Conservation (phyloP, 2,113 vertebrate genomes). For the Ctenodactylus gundi region DNA sequence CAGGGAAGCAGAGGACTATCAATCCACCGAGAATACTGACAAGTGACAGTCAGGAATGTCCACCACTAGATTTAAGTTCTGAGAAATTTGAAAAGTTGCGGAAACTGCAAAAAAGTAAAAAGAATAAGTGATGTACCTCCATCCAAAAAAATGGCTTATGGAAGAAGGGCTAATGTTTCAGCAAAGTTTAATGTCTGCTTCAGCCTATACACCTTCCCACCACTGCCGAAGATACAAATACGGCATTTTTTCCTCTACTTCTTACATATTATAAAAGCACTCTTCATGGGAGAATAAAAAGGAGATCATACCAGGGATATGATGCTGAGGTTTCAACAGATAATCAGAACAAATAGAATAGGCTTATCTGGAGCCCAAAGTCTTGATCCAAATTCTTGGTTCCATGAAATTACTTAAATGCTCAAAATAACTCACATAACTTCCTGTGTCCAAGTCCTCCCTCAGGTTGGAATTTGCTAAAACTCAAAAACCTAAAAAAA, state of each 20-base stretch:
- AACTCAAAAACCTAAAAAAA: not conserved
- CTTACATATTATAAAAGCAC: not conserved
- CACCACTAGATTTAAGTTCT: not conserved
- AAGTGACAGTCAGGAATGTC: not conserved
- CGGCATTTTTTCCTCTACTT: not conserved
- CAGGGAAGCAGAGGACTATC: not conserved
- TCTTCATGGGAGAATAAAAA: not conserved
- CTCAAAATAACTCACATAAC: not conserved
- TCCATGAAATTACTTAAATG: not conserved
- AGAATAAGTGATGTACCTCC: not conserved
- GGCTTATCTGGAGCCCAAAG: not conserved
- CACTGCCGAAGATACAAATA: not conserved
- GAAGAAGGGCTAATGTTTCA: not conserved
- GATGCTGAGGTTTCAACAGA: not conserved
- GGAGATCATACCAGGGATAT: not conserved
- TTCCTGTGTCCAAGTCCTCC: not conserved
- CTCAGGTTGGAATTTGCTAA: not conserved
- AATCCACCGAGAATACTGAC: not conserved
- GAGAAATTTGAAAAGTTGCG: not conserved
- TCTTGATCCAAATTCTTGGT: not conserved
- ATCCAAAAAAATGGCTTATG: not conserved
- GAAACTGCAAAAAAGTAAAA: not conserved
- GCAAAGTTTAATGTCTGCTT: not conserved
- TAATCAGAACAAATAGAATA: not conserved
- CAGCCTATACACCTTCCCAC: not conserved